Evolutionary conservation across 2,797 vertebrate genomes (phyloP).

Genomic region (Melanotaenia trifasciata): DNA sequence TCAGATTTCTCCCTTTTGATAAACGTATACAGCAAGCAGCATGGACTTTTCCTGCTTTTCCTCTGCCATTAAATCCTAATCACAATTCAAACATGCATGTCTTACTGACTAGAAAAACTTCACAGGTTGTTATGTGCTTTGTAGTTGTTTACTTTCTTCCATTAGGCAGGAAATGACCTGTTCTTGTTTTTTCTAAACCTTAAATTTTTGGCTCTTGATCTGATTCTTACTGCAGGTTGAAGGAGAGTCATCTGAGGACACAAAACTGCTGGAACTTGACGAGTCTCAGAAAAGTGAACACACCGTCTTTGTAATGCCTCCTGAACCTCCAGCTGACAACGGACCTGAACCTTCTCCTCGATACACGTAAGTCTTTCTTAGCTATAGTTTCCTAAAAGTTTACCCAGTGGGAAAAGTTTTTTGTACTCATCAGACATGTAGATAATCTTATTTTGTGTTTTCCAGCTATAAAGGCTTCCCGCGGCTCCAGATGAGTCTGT

Average conservation of each 20-base stretch:
- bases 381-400: neutral
- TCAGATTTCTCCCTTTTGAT: neutral
- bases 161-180: constrained; percentile 8
- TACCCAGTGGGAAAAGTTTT: neutral
- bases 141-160: constrained; percentile 17
- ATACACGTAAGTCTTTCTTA: constrained; percentile 84
- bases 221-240: constrained; percentile 85
- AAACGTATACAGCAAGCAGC: constrained; percentile 1
- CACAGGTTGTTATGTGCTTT: neutral
- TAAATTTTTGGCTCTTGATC: constrained; percentile 1
- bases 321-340: constrained; percentile 87
- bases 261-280: constrained; percentile 92
- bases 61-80: constrained; percentile 19
- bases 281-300: constrained; percentile 98
- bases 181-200: neutral
- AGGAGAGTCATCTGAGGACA: constrained; percentile 89
- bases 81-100: constrained; percentile 23
- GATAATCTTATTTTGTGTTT: neutral
- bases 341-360: constrained; percentile 80
- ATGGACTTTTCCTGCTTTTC: constrained; percentile 51
- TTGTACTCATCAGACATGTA: neutral
- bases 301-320: constrained; percentile 95
- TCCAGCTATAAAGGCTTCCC: constrained; percentile 94
- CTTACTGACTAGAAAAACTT: constrained; percentile 6
- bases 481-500: constrained; percentile 87